Evolutionary conservation across 2,113 vertebrate species (phyloP).

Genomic region (Abramis brama): DNA sequence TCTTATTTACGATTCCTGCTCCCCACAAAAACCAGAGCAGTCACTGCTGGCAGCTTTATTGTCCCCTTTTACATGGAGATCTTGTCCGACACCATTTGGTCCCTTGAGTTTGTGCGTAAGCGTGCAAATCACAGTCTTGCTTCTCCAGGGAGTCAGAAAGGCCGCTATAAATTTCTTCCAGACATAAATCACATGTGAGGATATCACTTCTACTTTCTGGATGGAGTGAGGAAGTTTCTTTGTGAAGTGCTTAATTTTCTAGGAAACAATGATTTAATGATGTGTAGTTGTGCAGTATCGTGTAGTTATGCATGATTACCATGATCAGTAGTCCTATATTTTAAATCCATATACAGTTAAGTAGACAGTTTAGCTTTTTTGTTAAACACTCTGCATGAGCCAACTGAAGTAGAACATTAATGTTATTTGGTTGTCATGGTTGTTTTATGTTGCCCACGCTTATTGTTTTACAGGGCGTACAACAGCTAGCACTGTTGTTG

Average conservation of each 20-base stretch:
- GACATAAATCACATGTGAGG: slow-evolving; percentile 21
- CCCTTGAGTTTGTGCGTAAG: slow-evolving; percentile 36
- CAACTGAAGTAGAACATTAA: neutral
- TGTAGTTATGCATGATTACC: neutral
- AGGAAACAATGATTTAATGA: neutral
- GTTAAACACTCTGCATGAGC: neutral
- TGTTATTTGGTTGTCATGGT: neutral
- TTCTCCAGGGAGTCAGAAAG: slow-evolving; percentile 29
- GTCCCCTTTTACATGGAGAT: slow-evolving; percentile 42
- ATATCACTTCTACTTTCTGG: neutral
- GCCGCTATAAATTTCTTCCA: slow-evolving; percentile 37
- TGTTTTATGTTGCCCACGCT: neutral
- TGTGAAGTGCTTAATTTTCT: neutral
- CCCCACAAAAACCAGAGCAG: slow-evolving; percentile 39
- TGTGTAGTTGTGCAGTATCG: neutral
- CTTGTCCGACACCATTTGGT: slow-evolving; percentile 42
- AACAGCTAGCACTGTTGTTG: neutral
- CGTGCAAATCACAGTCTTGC: slow-evolving; percentile 45
- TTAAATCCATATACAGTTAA: neutral
- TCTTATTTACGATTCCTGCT: slow-evolving; percentile 44
- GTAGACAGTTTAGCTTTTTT: neutral
- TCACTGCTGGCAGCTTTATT: slow-evolving; percentile 48
- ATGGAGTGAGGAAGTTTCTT: neutral
- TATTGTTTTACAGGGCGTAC: neutral
- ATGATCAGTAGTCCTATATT: neutral